These are phyloP conservation scores for Acheta domesticus DNA, from an alignment of 2,888 invertebrate species.

Conservation along the genomic window DNA sequence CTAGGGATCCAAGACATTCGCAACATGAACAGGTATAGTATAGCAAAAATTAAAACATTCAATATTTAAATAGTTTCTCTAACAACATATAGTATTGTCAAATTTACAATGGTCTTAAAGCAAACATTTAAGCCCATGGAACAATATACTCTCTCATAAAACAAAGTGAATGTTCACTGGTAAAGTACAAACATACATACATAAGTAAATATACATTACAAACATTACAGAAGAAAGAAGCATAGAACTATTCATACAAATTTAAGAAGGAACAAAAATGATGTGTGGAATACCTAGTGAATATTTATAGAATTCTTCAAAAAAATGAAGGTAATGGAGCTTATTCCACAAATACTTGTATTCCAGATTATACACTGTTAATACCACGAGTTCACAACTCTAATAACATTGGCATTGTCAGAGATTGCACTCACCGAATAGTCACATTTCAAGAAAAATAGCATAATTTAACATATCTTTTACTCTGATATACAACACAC, in stretches of 20 bases:
- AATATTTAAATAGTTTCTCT: neutral
- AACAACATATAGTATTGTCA: neutral
- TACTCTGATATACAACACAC: neutral
- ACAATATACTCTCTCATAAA: slow-evolving; percentile 6
- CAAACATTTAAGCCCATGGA: neutral
- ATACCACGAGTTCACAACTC: neutral
- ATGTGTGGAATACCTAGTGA: neutral
- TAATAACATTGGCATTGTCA: neutral
- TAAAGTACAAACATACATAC: neutral
- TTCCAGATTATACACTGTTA: neutral
- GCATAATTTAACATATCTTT: neutral
- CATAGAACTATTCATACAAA: neutral
- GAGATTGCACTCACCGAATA: neutral
- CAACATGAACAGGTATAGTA: slow-evolving; percentile 9
- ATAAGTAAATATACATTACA: neutral
- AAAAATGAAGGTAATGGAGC: neutral
- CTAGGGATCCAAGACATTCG: neutral
- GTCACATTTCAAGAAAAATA: slow-evolving; percentile 18
- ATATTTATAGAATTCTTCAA: neutral
- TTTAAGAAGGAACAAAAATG: neutral
- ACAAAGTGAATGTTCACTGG: neutral
- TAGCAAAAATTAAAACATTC: neutral
- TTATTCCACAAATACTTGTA: neutral
- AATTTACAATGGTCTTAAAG: neutral
- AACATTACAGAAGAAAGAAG: neutral